Conservation (phyloP, 2,888 invertebrate genomes). For the Plagodis pulveraria region DNA sequence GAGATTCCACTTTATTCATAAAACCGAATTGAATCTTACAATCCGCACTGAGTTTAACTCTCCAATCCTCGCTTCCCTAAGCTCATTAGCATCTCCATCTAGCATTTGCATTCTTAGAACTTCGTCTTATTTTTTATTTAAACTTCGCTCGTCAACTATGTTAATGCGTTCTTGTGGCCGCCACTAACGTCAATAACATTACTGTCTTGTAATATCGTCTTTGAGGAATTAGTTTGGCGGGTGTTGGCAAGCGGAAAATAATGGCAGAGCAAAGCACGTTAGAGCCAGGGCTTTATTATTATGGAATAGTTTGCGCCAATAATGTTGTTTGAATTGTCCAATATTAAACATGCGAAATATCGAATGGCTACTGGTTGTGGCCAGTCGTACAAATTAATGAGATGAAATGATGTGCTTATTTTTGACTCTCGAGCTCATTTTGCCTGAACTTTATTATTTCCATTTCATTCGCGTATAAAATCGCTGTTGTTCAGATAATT, state of each 20-base stretch:
- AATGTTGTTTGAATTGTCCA: slow-evolving; percentile 10
- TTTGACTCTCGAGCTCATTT: slow-evolving; percentile 8
- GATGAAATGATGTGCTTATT: slow-evolving; percentile 5
- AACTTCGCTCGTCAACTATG: slow-evolving; percentile 37
- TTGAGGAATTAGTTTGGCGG: slow-evolving; percentile 17
- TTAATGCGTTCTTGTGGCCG: slow-evolving; percentile 28
- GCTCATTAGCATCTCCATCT: slow-evolving; percentile 43
- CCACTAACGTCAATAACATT: slow-evolving; percentile 32
- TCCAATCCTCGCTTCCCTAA: slow-evolving; percentile 33
- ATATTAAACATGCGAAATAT: slow-evolving; percentile 4
- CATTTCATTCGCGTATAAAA: slow-evolving; percentile 7
- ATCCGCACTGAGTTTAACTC: slow-evolving; percentile 36
- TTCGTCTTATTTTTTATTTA: slow-evolving; percentile 37
- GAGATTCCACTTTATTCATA: slow-evolving; percentile 36
- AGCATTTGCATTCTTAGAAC: slow-evolving; percentile 46
- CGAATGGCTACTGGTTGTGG: slow-evolving; percentile 1
- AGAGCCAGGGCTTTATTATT: slow-evolving; percentile 3
- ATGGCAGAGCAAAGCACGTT: slow-evolving; percentile 8
- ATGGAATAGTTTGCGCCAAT: slow-evolving; percentile 12
- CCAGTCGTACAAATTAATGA: slow-evolving; percentile 5
- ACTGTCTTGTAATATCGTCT: slow-evolving; percentile 23
- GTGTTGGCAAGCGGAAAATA: slow-evolving; percentile 18
- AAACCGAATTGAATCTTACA: slow-evolving; percentile 38
- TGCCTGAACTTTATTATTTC: slow-evolving; percentile 11
- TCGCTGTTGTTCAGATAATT: neutral